Evolutionary conservation across 35 echinoderm and acorn worm species (phyloP), one percentile per base, ranked within the genome.

Genomic region (Diadema setosum): DNA sequence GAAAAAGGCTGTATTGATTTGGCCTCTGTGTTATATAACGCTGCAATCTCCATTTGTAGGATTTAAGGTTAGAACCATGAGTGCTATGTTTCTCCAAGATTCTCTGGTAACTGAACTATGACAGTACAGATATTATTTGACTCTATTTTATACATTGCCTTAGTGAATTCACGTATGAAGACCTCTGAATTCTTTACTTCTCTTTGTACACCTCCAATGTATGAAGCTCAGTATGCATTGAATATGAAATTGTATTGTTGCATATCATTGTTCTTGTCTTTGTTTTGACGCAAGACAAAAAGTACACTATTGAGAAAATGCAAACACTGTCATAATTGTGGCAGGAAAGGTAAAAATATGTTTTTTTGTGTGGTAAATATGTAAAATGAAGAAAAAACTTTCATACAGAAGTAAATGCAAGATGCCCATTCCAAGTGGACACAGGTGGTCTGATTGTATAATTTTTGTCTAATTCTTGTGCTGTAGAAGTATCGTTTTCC

Each of bases 341-440:
- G 63, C 63, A 67, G 37, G 27, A 67, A 34, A 15, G 30, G 9
- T 8, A 15, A 15, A 67, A 67, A 67, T 67, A 67, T 67, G 63
- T 67, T 67, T 67, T 34, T 33, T 67, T 67, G 30, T 67, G 63
- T 67, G 63, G 63, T 67, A 67, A 67, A 67, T 67, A 67, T 67
- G 63, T 67, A 67, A 33, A 33, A 67, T 67, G 63, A n/a, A n/a
- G 63, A 67, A 67, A 67, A 34, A 67, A 67, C 63, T 67, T 67
- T 67, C 63, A 67, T 67, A 67, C 63, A 67, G 63, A 67, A 67
- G 63, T 67, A 67, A 67, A 67, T 67, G 30, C 25, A 67, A 67
- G 37, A 67, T 67, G 21, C 37, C 63, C 63, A 67, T 67, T 67
- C 63, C 63, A 67, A 67, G 63, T 67, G 63, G 63, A 67, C 4